phyloP scores from a whole-genome alignment of 2,797 vertebrate species.

The Antennarius maculatus region DNA sequence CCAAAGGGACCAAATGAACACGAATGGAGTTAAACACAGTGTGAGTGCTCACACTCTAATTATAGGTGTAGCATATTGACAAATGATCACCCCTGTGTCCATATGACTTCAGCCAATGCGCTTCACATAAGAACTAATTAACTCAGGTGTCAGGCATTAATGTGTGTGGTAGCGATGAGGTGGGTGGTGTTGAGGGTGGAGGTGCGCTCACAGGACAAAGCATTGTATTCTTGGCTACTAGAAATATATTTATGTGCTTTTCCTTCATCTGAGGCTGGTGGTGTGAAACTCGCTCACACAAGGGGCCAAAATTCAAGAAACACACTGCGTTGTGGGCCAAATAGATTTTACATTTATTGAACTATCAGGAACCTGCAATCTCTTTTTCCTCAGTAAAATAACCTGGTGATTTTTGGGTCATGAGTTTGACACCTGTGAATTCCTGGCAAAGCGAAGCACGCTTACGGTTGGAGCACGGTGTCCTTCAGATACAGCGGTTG shows the following conservation, averaged over 20 bases:
- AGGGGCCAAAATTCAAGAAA: too few species aligned
- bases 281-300: too few species aligned
- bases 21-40: constrained; percentile 28
- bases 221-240: background rate
- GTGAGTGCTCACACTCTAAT: constrained; percentile 9
- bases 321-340: too few species aligned
- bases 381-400: too few species aligned
- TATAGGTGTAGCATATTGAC: constrained; percentile 21
- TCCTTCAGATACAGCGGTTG: constrained; percentile 20
- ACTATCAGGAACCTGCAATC: too few species aligned
- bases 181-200: constrained; percentile 17
- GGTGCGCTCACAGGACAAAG: constrained; percentile 16
- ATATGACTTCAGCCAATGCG: constrained; percentile 2
- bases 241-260: constrained; percentile 15
- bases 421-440: too few species aligned
- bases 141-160: constrained; percentile 20
- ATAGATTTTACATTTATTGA: too few species aligned
- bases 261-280: background rate
- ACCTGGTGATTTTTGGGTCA: too few species aligned
- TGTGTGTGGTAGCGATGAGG: constrained; percentile 2
- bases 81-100: constrained; percentile 8
- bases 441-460: background rate
- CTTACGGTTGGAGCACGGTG: background rate
- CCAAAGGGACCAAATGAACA: constrained; percentile 30
- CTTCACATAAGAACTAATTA: constrained; percentile 25